A percentile compares a stretch with the other conserved stretches of the same genome.
Evolutionary conservation across 2,797 vertebrate genomes (phyloP).

Genomic region (Enoplosus armatus): DNA sequence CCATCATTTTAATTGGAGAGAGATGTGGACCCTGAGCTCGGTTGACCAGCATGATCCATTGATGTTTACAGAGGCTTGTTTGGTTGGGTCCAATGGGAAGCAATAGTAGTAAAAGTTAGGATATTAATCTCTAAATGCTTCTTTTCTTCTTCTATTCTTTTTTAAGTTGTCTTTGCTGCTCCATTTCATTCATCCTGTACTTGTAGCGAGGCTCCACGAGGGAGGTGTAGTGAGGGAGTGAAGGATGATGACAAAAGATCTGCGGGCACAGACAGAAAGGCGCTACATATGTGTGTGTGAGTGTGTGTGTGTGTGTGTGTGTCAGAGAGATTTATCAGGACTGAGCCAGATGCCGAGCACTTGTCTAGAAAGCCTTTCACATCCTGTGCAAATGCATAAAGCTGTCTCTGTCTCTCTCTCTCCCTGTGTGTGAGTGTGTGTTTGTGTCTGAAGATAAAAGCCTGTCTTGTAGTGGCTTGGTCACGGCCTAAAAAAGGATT

Average conservation of each 20-base stretch:
- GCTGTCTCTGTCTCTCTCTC: constrained; percentile 65
- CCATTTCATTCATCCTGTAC: constrained; percentile 33
- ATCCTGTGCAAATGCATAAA: constrained; percentile 78
- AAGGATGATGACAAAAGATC: constrained; percentile 59
- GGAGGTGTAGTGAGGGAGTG: constrained; percentile 56
- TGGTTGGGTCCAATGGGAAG: constrained; percentile 59
- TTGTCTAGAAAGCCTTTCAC: constrained; percentile 78
- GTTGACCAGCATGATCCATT: constrained; percentile 70
- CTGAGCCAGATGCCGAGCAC: constrained; percentile 74
- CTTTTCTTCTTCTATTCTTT: constrained; percentile 21
- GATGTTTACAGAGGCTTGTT: constrained; percentile 71
- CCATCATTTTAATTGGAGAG: constrained; percentile 83
- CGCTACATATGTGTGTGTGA: constrained; percentile 28
- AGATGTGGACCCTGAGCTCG: constrained; percentile 65
- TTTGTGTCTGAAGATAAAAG: constrained; percentile 76
- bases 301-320: constrained; percentile 36
- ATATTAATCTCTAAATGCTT: constrained; percentile 61
- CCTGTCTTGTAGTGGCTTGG: constrained; percentile 63
- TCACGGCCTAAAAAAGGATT: constrained; percentile 77
- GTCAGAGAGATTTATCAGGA: constrained; percentile 79
- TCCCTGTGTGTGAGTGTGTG: constrained; percentile 35
- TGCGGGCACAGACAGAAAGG: constrained; percentile 53
- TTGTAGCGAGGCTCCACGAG: constrained; percentile 34
- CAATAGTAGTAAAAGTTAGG: constrained; percentile 50
- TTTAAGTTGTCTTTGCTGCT: background rate